phyloP scores from a whole-genome alignment of 1,140 invertebrate species.

The Drosophila nannoptera region DNA sequence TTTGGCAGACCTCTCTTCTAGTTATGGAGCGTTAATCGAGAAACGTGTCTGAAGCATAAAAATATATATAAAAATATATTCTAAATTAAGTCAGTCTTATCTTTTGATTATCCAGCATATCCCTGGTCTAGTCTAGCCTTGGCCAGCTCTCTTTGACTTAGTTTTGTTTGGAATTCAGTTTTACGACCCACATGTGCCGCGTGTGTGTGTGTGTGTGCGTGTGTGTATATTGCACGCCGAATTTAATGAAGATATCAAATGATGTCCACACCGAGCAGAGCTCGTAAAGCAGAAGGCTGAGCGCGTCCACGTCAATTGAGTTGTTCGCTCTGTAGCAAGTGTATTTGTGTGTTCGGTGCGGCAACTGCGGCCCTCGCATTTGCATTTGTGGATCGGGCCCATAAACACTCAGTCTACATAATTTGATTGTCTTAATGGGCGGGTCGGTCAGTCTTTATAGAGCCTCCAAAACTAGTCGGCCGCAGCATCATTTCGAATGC shows the following conservation, averaged over 20 bases:
- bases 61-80: conserved; percentile 3
- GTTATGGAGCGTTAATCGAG: neutral
- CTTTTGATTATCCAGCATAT: conserved; percentile 1
- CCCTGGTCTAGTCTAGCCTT: neutral
- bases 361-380: conserved; percentile 20
- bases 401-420: conserved; percentile 63
- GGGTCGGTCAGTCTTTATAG: conserved; percentile 34
- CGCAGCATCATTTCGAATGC: conserved; percentile 24
- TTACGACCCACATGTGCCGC: conserved; percentile 23
- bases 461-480: conserved; percentile 10
- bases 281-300: conserved; percentile 20
- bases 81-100: neutral
- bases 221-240: conserved; percentile 30
- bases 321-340: conserved; percentile 16
- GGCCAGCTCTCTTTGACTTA: conserved; percentile 3
- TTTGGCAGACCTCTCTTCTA: neutral
- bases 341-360: conserved; percentile 16
- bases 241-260: conserved; percentile 21
- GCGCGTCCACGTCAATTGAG: neutral
- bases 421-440: conserved; percentile 59
- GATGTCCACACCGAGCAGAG: conserved; percentile 7
- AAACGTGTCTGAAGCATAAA: conserved; percentile 1
- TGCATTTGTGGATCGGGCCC: conserved; percentile 11
- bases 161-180: conserved; percentile 20
- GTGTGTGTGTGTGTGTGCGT: neutral